These are phyloP conservation scores for Rhadinocentrus ornatus DNA, from an alignment of 2,797 vertebrate species.

Conservation along the genomic window DNA sequence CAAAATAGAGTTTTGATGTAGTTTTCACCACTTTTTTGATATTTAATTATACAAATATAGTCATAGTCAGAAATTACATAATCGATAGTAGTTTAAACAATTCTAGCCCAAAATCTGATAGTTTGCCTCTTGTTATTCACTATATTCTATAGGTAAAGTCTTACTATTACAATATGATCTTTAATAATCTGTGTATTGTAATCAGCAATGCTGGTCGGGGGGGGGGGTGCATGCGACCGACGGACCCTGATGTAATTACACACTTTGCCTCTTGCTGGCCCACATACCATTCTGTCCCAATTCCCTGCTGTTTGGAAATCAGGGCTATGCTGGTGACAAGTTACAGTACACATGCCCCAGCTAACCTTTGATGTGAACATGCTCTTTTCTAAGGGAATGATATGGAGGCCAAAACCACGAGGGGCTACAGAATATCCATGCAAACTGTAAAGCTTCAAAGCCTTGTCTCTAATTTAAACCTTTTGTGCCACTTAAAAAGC, in stretches of 20 bases:
- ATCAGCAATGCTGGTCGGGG: constrained; percentile 42
- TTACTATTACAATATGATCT: constrained; percentile 47
- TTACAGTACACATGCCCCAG: constrained; percentile 79
- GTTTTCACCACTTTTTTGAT: too few relatives aligned
- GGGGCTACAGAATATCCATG: constrained; percentile 76
- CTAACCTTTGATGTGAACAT: constrained; percentile 82
- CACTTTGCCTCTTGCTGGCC: constrained; percentile 63
- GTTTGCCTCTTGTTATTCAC: neutral
- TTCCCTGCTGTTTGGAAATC: constrained; percentile 78
- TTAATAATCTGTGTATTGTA: constrained; percentile 55
- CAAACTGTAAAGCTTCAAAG: constrained; percentile 81
- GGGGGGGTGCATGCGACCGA: constrained; percentile 32
- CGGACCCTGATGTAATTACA: constrained; percentile 70
- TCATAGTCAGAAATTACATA: too few relatives aligned
- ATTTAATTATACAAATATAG: too few relatives aligned
- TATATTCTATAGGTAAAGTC: constrained; percentile 31
- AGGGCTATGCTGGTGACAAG: constrained; percentile 73
- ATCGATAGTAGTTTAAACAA: too few relatives aligned
- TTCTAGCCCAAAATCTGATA: too few relatives aligned
- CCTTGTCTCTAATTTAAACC: constrained; percentile 82
- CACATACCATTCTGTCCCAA: constrained; percentile 73
- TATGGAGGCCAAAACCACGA: constrained; percentile 77
- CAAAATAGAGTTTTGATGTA: too few relatives aligned
- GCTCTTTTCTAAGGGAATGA: constrained; percentile 72
- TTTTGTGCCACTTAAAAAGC: constrained; percentile 84